These are phyloP conservation scores for Lasaia peninsularis DNA, from an alignment of 1,140 invertebrate species.

Conservation along the genomic window DNA sequence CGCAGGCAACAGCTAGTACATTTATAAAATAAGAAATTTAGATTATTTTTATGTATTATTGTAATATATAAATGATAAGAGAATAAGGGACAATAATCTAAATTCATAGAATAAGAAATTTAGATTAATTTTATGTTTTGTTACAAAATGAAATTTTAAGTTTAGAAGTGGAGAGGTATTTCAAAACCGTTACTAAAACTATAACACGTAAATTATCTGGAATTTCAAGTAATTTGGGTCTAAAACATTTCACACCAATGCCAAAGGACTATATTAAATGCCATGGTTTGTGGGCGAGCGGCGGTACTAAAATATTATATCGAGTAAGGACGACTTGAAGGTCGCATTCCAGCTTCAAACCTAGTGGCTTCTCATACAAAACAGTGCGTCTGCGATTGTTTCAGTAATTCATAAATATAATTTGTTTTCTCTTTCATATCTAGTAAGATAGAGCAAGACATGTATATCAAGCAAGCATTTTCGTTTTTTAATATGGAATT, in stretches of 20 bases:
- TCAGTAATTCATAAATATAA: neutral
- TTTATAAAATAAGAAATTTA: too few species aligned
- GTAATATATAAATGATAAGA: too few species aligned
- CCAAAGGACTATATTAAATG: slow-evolving; percentile 19
- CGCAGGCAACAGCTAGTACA: too few species aligned
- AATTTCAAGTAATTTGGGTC: slow-evolving; percentile 1
- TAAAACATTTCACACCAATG: slow-evolving; percentile 8
- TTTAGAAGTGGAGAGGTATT: too few species aligned
- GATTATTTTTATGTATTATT: too few species aligned
- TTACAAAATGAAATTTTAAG: too few species aligned
- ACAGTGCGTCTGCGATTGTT: neutral
- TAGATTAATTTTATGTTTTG: neutral
- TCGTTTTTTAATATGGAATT: too few species aligned
- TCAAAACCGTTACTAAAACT: neutral
- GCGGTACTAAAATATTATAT: slow-evolving; percentile 26
- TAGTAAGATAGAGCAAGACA: too few species aligned
- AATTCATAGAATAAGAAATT: too few species aligned
- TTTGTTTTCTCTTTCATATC: neutral
- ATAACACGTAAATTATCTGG: neutral
- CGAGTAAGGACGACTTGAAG: slow-evolving; percentile 30
- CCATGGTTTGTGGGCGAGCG: slow-evolving; percentile 25
- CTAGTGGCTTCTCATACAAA: neutral
- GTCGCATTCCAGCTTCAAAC: slow-evolving; percentile 22
- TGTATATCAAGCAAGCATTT: too few species aligned
- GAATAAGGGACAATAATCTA: too few species aligned